A percentile compares a stretch with the other conserved stretches of the same genome.
These are phyloP conservation scores for Caenorhabditis remanei DNA, from an alignment of 1,140 invertebrate species.

Conservation along the genomic window DNA sequence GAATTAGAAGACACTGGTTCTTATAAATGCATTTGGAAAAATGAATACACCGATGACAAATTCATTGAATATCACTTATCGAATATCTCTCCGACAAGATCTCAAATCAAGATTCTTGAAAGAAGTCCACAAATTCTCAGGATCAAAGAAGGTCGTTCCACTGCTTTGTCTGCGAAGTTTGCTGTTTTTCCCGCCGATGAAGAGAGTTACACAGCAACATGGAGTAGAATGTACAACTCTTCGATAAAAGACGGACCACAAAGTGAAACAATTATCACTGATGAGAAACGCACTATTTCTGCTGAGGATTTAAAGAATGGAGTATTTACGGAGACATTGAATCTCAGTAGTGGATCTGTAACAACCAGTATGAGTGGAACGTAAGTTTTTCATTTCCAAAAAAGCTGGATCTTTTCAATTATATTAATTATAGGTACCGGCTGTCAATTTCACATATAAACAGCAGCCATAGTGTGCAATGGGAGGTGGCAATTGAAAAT, in stretches of 20 bases:
- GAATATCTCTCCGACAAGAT: background rate
- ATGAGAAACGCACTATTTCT: background rate
- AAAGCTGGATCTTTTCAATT: background rate
- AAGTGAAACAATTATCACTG: background rate
- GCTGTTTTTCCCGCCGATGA: background rate
- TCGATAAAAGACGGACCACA: background rate
- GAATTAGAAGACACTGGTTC: constrained; percentile 15
- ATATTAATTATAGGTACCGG: background rate
- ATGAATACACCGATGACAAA: background rate
- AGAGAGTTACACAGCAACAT: constrained; percentile 15
- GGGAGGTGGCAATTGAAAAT: constrained; percentile 52
- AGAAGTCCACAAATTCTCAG: constrained; percentile 4
- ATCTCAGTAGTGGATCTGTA: background rate
- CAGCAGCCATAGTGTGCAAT: background rate
- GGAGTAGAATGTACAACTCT: constrained; percentile 29
- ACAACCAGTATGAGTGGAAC: constrained; percentile 29
- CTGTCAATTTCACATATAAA: constrained; percentile 23
- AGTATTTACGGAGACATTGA: background rate
- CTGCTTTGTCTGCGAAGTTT: background rate
- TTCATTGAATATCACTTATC: background rate
- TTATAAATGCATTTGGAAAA: background rate
- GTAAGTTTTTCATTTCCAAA: background rate
- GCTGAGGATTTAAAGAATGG: background rate
- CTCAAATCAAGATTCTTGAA: constrained; percentile 24
- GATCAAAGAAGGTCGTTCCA: background rate